These are phyloP conservation scores for Mongoloraphidia duomilia DNA, from an alignment of 2,888 invertebrate species.

Conservation along the genomic window DNA sequence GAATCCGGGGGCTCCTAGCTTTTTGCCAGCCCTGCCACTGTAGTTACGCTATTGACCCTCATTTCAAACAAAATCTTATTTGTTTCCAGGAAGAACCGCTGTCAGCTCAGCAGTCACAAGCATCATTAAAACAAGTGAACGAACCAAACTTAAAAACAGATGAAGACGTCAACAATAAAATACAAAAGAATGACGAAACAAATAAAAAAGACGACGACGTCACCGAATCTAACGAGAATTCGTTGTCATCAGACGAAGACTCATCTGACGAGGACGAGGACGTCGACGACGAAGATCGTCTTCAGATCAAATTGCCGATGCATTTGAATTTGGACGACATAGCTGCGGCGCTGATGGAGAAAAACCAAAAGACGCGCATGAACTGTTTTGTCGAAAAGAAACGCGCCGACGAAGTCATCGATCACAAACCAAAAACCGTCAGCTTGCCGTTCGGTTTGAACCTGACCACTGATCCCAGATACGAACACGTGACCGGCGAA, in stretches of 20 bases:
- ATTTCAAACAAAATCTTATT: too few species aligned
- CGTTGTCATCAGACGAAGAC: constrained; percentile 31
- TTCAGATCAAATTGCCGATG: constrained; percentile 60
- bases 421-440: constrained; percentile 51
- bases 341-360: constrained; percentile 57
- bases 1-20: too few species aligned
- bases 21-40: too few species aligned
- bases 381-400: constrained; percentile 83
- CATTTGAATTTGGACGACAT: constrained; percentile 73
- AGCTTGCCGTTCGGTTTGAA: constrained; percentile 51
- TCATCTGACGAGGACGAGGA: constrained; percentile 40
- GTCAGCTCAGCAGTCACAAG: constrained; percentile 11
- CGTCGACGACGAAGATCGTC: constrained; percentile 36
- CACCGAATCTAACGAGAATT: constrained; percentile 32
- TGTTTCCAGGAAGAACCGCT: too few species aligned
- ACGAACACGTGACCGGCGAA: constrained; percentile 64
- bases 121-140: constrained; percentile 14
- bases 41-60: too few species aligned
- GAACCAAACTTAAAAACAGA: constrained; percentile 16
- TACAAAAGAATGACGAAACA: constrained; percentile 16
- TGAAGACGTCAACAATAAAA: constrained; percentile 28
- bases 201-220: constrained; percentile 1
- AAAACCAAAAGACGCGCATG: constrained; percentile 66
- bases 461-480: constrained; percentile 54
- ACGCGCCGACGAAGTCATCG: constrained; percentile 67